Evolutionary conservation across 2,797 vertebrate species (phyloP).

Genomic region (Liparis tanakae): DNA sequence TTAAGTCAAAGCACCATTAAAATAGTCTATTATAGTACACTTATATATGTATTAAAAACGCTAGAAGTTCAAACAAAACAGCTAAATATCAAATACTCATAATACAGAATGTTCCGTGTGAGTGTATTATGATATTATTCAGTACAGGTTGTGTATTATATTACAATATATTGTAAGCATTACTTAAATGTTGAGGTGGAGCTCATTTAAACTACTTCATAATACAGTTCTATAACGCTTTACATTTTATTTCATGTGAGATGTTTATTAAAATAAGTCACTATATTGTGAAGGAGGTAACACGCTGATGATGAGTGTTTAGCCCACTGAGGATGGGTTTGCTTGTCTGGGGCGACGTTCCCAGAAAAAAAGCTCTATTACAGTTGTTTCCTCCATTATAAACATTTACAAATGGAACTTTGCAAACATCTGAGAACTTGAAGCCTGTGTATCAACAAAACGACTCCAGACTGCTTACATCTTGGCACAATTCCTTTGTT

Average conservation of each 20-base stretch:
- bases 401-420: too few species aligned
- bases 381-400: too few species aligned
- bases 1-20: background rate
- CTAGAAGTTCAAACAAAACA: background rate
- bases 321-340: too few species aligned
- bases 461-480: background rate
- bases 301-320: too few species aligned
- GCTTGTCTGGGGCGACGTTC: background rate
- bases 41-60: background rate
- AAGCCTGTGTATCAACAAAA: background rate
- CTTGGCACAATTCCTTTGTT: background rate
- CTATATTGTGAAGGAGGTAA: too few species aligned
- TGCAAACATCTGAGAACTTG: background rate
- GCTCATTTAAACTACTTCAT: background rate
- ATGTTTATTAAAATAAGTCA: background rate
- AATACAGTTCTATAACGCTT: background rate
- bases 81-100: background rate
- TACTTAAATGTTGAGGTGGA: background rate
- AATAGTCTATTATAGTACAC: background rate
- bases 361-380: too few species aligned
- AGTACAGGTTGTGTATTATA: background rate
- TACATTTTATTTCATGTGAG: background rate
- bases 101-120: background rate
- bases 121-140: background rate
- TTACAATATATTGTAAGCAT: background rate